A percentile compares a stretch with the other conserved stretches of the same genome.
These are phyloP conservation scores for Akabosia matsudoensis DNA, from an alignment of 1,140 invertebrate species.

Conservation along the genomic window DNA sequence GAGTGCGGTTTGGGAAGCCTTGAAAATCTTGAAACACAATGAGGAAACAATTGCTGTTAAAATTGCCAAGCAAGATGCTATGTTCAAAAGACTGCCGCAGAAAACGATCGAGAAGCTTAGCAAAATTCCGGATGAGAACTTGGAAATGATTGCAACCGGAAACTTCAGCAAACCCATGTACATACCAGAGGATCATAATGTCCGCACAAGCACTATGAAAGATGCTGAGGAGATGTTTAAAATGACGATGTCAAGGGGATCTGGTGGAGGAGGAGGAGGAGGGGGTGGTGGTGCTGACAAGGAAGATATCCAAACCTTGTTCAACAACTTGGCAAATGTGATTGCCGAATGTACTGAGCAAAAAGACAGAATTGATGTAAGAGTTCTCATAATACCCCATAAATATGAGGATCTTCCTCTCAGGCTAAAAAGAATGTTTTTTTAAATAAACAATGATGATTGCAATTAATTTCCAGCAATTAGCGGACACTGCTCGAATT, in stretches of 20 bases:
- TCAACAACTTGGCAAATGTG: conserved; percentile 38
- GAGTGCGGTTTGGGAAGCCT: conserved; percentile 40
- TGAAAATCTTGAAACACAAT: conserved; percentile 39
- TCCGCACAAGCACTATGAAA: not conserved
- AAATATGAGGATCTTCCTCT: no score
- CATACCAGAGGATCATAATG: not conserved
- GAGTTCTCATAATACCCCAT: not conserved
- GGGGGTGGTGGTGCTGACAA: not conserved
- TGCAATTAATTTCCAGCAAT: conserved; percentile 24
- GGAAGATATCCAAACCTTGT: conserved; percentile 37
- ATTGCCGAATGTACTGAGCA: conserved; percentile 15
- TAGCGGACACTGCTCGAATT: conserved; percentile 22
- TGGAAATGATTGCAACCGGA: conserved; percentile 1
- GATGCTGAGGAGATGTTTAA: conserved; percentile 15
- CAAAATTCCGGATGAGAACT: conserved; percentile 33
- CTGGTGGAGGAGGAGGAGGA: not conserved
- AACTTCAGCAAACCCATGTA: not conserved
- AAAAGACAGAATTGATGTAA: conserved; percentile 35
- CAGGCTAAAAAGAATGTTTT: no score
- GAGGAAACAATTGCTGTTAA: conserved; percentile 37
- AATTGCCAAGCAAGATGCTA: conserved; percentile 34
- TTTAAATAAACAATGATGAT: not conserved
- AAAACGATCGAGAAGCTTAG: conserved; percentile 29
- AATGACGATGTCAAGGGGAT: not conserved
- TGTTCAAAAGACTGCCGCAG: conserved; percentile 30